Evolutionary conservation across 1,140 invertebrate genomes (phyloP).

Genomic region (Hetaerina americana): DNA sequence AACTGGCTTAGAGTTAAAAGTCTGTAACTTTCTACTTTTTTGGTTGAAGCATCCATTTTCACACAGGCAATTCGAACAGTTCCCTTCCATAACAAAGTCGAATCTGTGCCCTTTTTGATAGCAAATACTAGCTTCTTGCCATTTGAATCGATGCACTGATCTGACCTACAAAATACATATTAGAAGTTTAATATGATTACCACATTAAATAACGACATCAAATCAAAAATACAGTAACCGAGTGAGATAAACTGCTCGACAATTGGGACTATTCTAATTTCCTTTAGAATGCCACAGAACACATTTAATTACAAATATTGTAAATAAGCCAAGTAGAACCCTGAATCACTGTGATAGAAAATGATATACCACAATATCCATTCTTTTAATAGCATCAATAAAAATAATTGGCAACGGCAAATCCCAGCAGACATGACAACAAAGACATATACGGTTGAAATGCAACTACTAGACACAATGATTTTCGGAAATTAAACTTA

Average conservation of each 20-base stretch:
- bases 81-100: slow-evolving; percentile 50
- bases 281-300: too few relatives aligned
- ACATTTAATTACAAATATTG: too few relatives aligned
- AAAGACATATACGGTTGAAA: too few relatives aligned
- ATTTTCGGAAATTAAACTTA: slow-evolving; percentile 26
- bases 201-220: too few relatives aligned
- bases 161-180: slow-evolving; percentile 31
- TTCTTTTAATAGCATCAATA: too few relatives aligned
- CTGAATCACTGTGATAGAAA: too few relatives aligned
- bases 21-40: slow-evolving; percentile 38
- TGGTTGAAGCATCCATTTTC: slow-evolving; percentile 37
- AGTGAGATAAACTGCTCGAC: background rate
- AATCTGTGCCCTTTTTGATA: slow-evolving; percentile 47
- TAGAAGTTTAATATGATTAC: slow-evolving; percentile 6
- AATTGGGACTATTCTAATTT: too few relatives aligned
- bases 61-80: slow-evolving; percentile 50
- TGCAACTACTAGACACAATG: too few relatives aligned
- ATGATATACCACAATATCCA: too few relatives aligned
- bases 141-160: slow-evolving; percentile 39
- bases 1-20: slow-evolving; percentile 46
- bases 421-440: too few relatives aligned
- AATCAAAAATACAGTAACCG: background rate
- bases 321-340: too few relatives aligned
- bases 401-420: too few relatives aligned
- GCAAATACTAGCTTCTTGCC: slow-evolving; percentile 50